Evolutionary conservation across 2,797 vertebrate genomes (phyloP).

Genomic region (Cyclura pinguis): DNA sequence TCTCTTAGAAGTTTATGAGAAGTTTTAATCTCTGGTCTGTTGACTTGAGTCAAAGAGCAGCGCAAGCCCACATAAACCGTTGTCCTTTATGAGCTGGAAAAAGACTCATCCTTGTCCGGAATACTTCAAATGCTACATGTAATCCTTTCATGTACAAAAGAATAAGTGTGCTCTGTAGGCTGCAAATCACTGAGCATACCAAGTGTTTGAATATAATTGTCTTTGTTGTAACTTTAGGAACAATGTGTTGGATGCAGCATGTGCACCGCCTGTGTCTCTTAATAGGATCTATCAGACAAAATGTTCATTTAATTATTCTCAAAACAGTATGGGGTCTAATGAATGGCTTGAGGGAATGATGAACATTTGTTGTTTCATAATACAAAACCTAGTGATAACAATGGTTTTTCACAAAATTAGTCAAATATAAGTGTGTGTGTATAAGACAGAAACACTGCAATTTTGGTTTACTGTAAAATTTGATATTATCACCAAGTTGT

Average conservation of each 20-base stretch:
- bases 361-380: rapidly evolving
- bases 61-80: conserved; percentile 29
- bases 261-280: rapidly evolving
- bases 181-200: conserved; percentile 27
- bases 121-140: conserved; percentile 31
- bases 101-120: conserved; percentile 47
- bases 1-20: conserved; percentile 24
- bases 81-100: conserved; percentile 56
- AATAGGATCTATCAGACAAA: rapidly evolving
- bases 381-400: background rate
- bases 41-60: conserved; percentile 28
- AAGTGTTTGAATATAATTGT: background rate
- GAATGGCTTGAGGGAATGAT: background rate
- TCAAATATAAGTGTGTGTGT: background rate
- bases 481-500: background rate
- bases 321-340: rapidly evolving
- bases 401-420: background rate
- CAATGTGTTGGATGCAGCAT: rapidly evolving
- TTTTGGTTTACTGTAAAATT: background rate
- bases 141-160: conserved; percentile 52
- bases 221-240: rapidly evolving
- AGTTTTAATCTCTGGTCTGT: background rate
- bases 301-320: rapidly evolving
- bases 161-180: background rate
- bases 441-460: background rate